Evolutionary conservation across 2,113 vertebrate species (phyloP).

Genomic region (Sceloporus tristichus): DNA sequence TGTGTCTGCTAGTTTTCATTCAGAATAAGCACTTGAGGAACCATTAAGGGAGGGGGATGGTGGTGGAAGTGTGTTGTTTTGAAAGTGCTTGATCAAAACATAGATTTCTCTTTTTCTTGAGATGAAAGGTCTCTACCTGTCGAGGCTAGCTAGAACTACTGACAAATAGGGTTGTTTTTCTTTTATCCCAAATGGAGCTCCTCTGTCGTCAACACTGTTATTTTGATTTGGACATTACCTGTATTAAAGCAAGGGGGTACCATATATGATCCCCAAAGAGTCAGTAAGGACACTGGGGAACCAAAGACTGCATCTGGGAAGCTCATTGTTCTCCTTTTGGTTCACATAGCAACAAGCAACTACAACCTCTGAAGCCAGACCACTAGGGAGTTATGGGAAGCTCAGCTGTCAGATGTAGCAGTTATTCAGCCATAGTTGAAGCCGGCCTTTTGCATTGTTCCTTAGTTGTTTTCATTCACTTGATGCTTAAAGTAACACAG

Average conservation of each 20-base stretch:
- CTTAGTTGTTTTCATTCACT: conserved; percentile 48
- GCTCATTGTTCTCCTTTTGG: conserved; percentile 57
- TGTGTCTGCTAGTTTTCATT: conserved; percentile 48
- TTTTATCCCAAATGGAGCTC: conserved; percentile 38
- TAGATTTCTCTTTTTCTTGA: conserved; percentile 12
- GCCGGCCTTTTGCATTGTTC: conserved; percentile 48
- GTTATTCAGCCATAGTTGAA: conserved; percentile 67
- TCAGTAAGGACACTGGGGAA: conserved; percentile 23
- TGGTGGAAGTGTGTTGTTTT: conserved; percentile 15
- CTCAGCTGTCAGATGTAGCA: conserved; percentile 72
- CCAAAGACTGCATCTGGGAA: conserved; percentile 16
- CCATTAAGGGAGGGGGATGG: conserved; percentile 2
- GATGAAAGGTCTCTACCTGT: not conserved
- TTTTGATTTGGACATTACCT: conserved; percentile 40
- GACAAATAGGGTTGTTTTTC: conserved; percentile 14
- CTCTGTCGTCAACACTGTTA: conserved; percentile 1
- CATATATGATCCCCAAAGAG: conserved; percentile 26
- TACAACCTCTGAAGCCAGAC: conserved; percentile 64
- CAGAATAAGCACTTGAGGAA: conserved; percentile 32
- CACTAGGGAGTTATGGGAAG: conserved; percentile 70
- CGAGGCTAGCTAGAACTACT: not conserved
- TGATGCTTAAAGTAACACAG: conserved; percentile 42
- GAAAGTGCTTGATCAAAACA: conserved; percentile 44
- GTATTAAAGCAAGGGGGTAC: conserved; percentile 37
- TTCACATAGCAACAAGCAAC: conserved; percentile 76